Base-by-base conservation (phyloP, 1,140 invertebrate genomes). In the Calliphora vicina region DNA sequence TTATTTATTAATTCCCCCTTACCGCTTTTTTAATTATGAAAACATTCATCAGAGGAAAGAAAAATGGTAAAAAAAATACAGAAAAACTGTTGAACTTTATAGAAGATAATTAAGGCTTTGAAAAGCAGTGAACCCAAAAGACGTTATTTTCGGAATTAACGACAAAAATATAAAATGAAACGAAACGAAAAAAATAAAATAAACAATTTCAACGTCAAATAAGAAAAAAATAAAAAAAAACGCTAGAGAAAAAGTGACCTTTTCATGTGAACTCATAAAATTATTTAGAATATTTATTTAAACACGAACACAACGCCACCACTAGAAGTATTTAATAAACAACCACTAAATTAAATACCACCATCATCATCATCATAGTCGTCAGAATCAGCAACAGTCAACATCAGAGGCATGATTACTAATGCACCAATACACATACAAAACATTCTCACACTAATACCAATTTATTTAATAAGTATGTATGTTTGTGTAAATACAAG, bases 81-180 rank as follows among this genome's bases (percentile, higher is more conserved):
- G 29, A 23, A 43, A 78, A 42, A 78, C 74, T 45, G 74, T 78
- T 78, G 74, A 78, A 78, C 74, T 78, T 78, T 78, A 20, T 78
- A 25, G 23, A 45, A 78, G 74, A 78, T 78, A 78, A 78, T 78
- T 78, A 78, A 78, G n/a, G 74, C 74, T 78, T 78, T 78, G 74
- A 45, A 12, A 78, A 78, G 74, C 74, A 78, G 74, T 78, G 74
- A 78, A 78, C 74, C 74, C 10, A 45, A 78, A 78, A 78, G 74
- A 78, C 74, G 74, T 43, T 78, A 78, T 78, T 43, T 78, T 43
- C n/a, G 35, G 17, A 43, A 78, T 43, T 13, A 78, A 78, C 35
- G 74, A 78, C 35, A 78, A 78, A 42, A 78, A 78, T 42, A 43
- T 78, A 74, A 74, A 73, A 50, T 35, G 35, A 12, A 1, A 43